Base-by-base conservation (phyloP, 1,140 invertebrate genomes). In the Tetramorium simillimum region DNA sequence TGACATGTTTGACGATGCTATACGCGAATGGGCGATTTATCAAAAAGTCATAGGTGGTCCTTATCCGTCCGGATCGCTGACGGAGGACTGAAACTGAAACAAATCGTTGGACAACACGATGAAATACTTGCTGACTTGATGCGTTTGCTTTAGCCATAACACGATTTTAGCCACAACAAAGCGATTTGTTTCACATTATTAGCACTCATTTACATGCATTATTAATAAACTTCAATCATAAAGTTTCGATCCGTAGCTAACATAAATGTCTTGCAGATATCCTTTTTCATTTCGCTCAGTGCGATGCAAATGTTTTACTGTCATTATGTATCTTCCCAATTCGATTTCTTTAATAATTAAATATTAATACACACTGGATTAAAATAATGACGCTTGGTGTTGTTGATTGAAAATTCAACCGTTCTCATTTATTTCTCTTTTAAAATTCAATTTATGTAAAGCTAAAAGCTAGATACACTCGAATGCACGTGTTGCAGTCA, bases 91-190 rank as follows among this genome's bases (percentile, higher is more conserved):
- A n/a, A 46, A 21, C 58, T 65, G 21, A 65, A 78, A 78, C 24
- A 78, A 63, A 77, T 43, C 21, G 21, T 62, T 77, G 24, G 12
- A 77, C 9, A 51, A 80, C 16, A 18, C 51, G n/a, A 75, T 46
- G 56, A 62, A 60, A 28, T 43, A 76, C 9, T 18, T 60, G 75
- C 4, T 77, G 56, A 21, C 5, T 16, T 60, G 10, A 21, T 70
- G n/a, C 21, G 2, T 49, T 58, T 28, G 33, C 24, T 3, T 62
- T 18, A 77, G 10, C 24, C 10, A 28, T 62, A 58, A 58, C 6
- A 75, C 28, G 4, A 63, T 63, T 37, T 63, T 33, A 65, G 33
- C 6, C 14, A 40, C 0, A 46, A 10, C 10, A 67, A 67, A 67
- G 21, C 21, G 2, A 40, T 37, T 58, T 58, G 2, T 40, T 24